Evolutionary conservation across 2,113 vertebrate genomes (phyloP).

Genomic region (Cinclus cinclus): DNA sequence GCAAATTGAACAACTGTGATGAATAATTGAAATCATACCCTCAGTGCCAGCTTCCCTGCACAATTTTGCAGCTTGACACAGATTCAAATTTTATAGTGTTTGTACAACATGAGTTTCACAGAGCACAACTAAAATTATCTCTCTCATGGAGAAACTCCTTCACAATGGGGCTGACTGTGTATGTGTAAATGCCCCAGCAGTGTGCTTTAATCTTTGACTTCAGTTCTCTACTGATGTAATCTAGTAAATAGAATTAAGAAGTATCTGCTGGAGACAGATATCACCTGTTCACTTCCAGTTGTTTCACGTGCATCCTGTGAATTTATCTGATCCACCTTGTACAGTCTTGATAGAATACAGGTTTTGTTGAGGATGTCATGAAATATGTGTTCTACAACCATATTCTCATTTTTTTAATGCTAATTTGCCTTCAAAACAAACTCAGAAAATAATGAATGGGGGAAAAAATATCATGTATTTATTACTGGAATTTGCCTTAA

Average conservation of each 20-base stretch:
- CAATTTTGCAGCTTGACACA: constrained; percentile 29
- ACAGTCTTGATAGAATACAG: background rate
- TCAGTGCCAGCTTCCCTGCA: background rate
- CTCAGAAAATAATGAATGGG: background rate
- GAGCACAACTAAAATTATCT: background rate
- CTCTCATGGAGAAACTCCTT: background rate
- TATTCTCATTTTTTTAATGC: background rate
- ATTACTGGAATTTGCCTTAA: background rate
- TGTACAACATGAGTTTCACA: constrained; percentile 19
- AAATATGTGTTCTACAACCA: background rate
- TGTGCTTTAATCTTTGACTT: background rate
- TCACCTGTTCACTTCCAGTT: background rate
- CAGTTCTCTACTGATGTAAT: background rate
- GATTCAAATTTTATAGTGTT: constrained; percentile 45
- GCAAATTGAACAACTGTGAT: constrained; percentile 49
- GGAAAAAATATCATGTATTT: background rate
- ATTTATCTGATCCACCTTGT: background rate
- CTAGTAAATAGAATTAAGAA: background rate
- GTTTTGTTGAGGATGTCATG: background rate
- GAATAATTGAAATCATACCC: constrained; percentile 54
- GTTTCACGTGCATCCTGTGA: background rate
- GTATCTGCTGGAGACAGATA: background rate
- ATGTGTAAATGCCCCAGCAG: background rate
- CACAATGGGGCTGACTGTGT: background rate
- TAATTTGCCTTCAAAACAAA: background rate